Percentiles rank a stretch among this genome's conserved stretches.
Conservation (phyloP, 2,113 vertebrate species). For the Pseudorhombus dupliciocellatus region DNA sequence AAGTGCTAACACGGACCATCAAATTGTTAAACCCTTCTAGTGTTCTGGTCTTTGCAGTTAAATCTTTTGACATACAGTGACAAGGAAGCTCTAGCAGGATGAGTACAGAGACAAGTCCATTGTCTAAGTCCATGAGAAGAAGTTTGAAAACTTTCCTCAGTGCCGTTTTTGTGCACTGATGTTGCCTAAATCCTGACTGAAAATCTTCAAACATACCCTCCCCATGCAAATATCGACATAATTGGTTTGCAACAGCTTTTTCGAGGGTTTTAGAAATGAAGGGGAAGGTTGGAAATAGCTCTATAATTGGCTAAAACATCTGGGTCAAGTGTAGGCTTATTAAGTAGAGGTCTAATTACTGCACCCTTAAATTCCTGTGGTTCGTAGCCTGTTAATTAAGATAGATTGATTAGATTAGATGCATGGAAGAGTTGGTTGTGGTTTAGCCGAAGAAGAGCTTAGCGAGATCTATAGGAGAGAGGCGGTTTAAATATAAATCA, state of each 20-base stretch:
- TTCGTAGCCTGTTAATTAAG: background rate
- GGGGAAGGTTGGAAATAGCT: background rate
- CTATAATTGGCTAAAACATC: background rate
- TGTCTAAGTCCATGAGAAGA: background rate
- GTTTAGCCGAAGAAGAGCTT: background rate
- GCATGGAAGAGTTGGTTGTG: background rate
- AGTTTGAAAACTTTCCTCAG: background rate
- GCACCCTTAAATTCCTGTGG: background rate
- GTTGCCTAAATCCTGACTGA: background rate
- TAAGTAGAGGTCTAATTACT: background rate
- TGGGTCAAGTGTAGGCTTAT: background rate
- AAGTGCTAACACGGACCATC: background rate
- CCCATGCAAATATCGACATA: background rate
- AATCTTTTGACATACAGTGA: background rate
- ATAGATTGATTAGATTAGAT: background rate
- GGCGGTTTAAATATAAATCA: background rate
- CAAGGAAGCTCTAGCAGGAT: too few species aligned
- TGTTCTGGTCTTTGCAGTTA: background rate
- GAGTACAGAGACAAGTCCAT: too few species aligned
- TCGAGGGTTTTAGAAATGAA: background rate
- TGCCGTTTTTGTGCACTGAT: background rate
- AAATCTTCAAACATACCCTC: background rate
- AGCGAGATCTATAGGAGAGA: background rate
- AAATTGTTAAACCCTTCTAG: background rate
- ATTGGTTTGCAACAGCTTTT: constrained; percentile 1